Base-by-base conservation (phyloP, 2,113 vertebrate genomes). In the Chelonoidis abingdonii region DNA sequence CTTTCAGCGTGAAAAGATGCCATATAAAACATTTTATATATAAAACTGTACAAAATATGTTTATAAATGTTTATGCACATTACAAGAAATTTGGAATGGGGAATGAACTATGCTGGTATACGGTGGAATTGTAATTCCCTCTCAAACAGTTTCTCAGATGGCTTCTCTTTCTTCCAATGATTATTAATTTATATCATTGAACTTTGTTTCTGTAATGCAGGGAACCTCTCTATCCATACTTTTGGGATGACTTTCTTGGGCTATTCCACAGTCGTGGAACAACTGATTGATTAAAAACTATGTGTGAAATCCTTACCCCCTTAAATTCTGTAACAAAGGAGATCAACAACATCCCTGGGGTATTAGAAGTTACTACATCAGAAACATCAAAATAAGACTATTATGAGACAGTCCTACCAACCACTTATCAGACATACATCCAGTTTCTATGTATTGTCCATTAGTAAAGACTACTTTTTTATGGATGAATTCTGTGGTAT, bases 151-250 rank as follows among this genome's bases (percentile, higher is more conserved):
- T 94, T 83, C 93, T 87, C 83, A 89, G 87, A 85, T 83, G 82
- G 35, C 90, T 89, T 93, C 5, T 81, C 16, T 93, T 87, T 96
- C 84, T 89, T 96, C 89, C 92, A 91, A 87, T 92, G 16, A 80
- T 89, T 93, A 95, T 93, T 95, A 65, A 88, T 96, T 95, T 91
- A 21, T 88, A 87, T 57, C 57, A 88, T 87, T 85, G 84, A 92
- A 85, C 22, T 62, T 41, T 83, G 13, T 56, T 83, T 86, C 41
- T 80, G 84, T 89, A 50, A 54, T 92, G 75, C 41, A 83, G 25
- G 24, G 24, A 78, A 24, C 44, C 22, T 41, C 4, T 44, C 25
- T 79, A 9, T 65, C 62, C 35, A 21, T 94, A 50, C 11, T 88
- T 31, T 94, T 84, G 72, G 86, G 92, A 84, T 87, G n/a, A 69